These are phyloP conservation scores for Mormyrus iriodes DNA, from an alignment of 2,113 vertebrate species.

Conservation along the genomic window DNA sequence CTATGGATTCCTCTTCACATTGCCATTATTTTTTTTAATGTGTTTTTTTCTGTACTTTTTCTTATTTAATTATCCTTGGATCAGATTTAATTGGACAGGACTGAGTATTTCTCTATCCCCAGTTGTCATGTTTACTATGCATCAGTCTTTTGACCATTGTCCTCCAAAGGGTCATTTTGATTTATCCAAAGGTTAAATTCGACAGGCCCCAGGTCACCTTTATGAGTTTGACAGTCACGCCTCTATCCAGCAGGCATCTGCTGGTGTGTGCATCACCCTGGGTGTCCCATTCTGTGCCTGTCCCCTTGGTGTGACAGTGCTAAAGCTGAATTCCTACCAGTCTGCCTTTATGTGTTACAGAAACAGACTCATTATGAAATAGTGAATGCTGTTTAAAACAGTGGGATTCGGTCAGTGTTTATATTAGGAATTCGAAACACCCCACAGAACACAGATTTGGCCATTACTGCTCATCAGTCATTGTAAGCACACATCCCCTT, in stretches of 20 bases:
- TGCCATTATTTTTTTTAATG: background rate
- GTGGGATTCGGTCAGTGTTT: background rate
- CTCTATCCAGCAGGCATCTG: background rate
- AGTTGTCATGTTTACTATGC: constrained; percentile 61
- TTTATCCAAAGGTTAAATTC: constrained; percentile 31
- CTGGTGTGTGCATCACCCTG: background rate
- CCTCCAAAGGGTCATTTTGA: constrained; percentile 20
- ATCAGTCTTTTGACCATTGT: constrained; percentile 43
- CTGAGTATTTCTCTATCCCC: constrained; percentile 55
- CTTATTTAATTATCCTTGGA: constrained; percentile 41
- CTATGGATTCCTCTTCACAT: background rate
- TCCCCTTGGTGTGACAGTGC: background rate
- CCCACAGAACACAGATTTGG: background rate
- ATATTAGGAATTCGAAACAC: background rate
- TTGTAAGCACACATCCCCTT: background rate
- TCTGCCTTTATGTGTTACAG: background rate
- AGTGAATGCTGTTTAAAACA: background rate
- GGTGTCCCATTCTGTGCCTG: background rate
- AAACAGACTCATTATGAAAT: background rate
- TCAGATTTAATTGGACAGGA: constrained; percentile 58
- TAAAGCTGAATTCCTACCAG: background rate
- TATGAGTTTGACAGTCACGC: constrained; percentile 24
- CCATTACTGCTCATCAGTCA: background rate
- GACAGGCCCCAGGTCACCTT: constrained; percentile 33
- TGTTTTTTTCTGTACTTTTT: constrained; percentile 8